Evolutionary conservation across 2,888 invertebrate genomes (phyloP).

Genomic region (Heteromyza rotundicornis): DNA sequence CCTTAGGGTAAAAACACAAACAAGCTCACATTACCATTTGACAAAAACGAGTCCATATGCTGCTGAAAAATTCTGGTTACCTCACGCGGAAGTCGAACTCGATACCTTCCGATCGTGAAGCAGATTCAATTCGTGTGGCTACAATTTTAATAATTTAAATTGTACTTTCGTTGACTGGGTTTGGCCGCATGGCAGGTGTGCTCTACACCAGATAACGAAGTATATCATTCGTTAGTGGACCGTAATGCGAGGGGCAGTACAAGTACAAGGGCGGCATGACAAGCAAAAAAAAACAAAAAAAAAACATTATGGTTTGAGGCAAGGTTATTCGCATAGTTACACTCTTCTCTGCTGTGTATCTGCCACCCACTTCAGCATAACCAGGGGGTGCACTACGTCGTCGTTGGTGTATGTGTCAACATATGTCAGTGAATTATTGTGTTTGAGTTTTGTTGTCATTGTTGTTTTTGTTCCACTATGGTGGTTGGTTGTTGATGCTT

Average conservation of each 20-base stretch:
- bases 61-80: no score
- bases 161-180: no score
- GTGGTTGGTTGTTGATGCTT: no score
- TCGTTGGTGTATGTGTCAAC: background rate
- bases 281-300: background rate
- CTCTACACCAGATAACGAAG: background rate
- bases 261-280: background rate
- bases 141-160: no score
- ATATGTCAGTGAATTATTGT: constrained; percentile 2
- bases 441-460: background rate
- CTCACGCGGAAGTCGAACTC: no score
- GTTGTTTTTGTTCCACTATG: background rate
- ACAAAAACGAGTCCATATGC: no score
- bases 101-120: no score
- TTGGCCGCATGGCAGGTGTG: background rate
- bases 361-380: background rate
- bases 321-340: background rate
- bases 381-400: background rate
- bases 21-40: no score
- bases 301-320: background rate
- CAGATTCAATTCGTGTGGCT: no score
- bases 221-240: background rate
- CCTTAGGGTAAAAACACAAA: no score
- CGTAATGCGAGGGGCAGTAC: background rate
- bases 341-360: no score